Conservation (phyloP, 2,888 invertebrate species). For the Euphydryas editha region DNA sequence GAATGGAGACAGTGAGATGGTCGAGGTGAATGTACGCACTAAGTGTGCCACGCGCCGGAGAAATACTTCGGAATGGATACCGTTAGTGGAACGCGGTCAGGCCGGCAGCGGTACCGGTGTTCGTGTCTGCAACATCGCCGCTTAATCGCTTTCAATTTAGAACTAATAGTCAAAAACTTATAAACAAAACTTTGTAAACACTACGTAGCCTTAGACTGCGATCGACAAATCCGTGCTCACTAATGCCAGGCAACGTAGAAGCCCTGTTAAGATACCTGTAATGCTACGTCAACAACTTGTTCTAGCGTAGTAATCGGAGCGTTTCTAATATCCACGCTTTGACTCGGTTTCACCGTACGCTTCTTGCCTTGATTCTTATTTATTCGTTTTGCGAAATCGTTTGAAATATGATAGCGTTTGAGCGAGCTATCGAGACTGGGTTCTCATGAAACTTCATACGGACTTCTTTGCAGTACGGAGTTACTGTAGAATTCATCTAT, state of each 20-base stretch:
- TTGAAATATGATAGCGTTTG: constrained; percentile 82
- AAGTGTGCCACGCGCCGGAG: constrained; percentile 81
- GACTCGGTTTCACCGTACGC: constrained; percentile 82
- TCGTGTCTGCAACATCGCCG: constrained; percentile 57
- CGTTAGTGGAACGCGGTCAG: constrained; percentile 83
- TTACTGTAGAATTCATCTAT: constrained; percentile 73
- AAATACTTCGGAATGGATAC: constrained; percentile 80
- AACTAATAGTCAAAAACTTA: constrained; percentile 12
- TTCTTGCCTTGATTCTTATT: constrained; percentile 81
- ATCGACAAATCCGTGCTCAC: constrained; percentile 16
- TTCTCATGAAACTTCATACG: constrained; percentile 79
- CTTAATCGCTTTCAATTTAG: constrained; percentile 36
- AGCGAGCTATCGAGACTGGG: constrained; percentile 65
- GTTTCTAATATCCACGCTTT: constrained; percentile 83
- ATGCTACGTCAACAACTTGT: constrained; percentile 38
- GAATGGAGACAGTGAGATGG: constrained; percentile 67
- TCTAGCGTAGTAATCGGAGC: constrained; percentile 79
- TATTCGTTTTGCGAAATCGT: constrained; percentile 83
- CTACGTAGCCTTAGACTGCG: constrained; percentile 1
- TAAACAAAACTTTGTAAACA: constrained; percentile 2
- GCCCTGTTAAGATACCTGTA: constrained; percentile 42
- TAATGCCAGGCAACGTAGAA: constrained; percentile 17
- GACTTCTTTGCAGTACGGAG: constrained; percentile 65
- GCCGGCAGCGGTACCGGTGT: constrained; percentile 70
- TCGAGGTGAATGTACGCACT: constrained; percentile 81